Base-by-base conservation (phyloP, 2,113 vertebrate genomes). In the Leptocoma aspasia region DNA sequence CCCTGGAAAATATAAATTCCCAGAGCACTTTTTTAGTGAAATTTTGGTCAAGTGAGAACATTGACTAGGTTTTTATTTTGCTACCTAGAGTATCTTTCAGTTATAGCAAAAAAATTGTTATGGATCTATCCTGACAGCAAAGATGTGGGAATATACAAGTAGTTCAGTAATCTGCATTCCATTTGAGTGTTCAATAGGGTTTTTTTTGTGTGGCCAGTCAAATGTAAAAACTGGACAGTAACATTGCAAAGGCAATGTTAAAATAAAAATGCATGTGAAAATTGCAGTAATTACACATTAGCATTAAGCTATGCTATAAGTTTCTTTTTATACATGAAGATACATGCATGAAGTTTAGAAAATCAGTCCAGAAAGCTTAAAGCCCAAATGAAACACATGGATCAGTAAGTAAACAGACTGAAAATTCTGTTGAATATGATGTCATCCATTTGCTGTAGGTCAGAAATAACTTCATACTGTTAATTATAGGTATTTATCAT, bases 401-500 rank as follows among this genome's bases (percentile, higher is more conserved):
- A 88, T 78, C 70, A 84, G 82, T 92, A 92, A 92, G 85, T 56
- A 93, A 93, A 93, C 75, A 93, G 61, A 47, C 77, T 93, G 76
- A 96, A 96, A 96, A 96, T 95, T 96, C 86, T 97, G 72, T 85
- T 73, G 52, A 52, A n/a, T 94, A 90, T 97, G 95, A 95, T 96
- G 92, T 96, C 90, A 94, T 92, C 90, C 64, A 71, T 94, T 71
- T 85, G 92, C 92, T 97, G 94, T 95, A 97, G 97, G 97, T 98
- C 95, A 97, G 95, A 93, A 94, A 92, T 93, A 96, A 86, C 77
- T 97, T 95, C 79, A 88, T 71, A 85, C 78, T 92, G 94, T 91
- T 96, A 97, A 96, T 97, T 97, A 85, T 94, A 92, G 89, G 83
- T 79, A 96, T 98, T 98, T 97, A 95, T 96, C 95, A 93, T 94